Evolutionary conservation across 2,797 vertebrate genomes (phyloP), one percentile per base, ranked within the genome.

Genomic region (Orestias chungarensis): DNA sequence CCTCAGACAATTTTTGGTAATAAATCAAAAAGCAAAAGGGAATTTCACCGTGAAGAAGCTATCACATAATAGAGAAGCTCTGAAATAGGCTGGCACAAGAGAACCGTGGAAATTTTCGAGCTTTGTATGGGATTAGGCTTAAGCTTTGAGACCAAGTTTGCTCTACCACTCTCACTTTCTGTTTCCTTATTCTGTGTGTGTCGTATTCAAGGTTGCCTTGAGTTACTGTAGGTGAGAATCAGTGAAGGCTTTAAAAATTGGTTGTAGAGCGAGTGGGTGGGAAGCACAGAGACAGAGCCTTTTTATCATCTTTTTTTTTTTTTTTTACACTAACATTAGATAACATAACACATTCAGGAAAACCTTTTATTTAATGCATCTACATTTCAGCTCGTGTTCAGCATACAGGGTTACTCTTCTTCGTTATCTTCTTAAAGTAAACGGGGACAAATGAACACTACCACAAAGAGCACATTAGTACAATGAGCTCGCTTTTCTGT

Each of bases 201-300:
- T 85, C 75, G 74, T 82, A 87, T 87, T 90, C 86, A 88, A 81
- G 78, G 82, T 80, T 82, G 79, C 76, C 77, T 84, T 64, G 62
- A 14, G 35, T 17, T 57, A 23, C 75, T 68, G 74, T 86, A 86
- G 80, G 80, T 90, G 75, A 84, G 78, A 77, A 73, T 52, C 71
- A 64, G 71, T 0, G 40, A 1, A 1, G 46, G 76, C 80, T 80
- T 77, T 78, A 57, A 86, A 71, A 73, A 64, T 71, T 70, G 74
- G 65, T 70, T 74, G 79, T 80, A 74, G 54, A 47, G 74, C 40
- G 40, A 52, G 44, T 10, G 46, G 68, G 47, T 35, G 73, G 59
- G 64, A 61, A 44, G 52, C 66, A 67, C 27, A 29, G 74, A 71
- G 67, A 70, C 38, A 59, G 74, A 71, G 31, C 38, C 31, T 80